These are phyloP conservation scores for Teleogryllus occipitalis DNA, from an alignment of 1,140 invertebrate species.

Conservation along the genomic window DNA sequence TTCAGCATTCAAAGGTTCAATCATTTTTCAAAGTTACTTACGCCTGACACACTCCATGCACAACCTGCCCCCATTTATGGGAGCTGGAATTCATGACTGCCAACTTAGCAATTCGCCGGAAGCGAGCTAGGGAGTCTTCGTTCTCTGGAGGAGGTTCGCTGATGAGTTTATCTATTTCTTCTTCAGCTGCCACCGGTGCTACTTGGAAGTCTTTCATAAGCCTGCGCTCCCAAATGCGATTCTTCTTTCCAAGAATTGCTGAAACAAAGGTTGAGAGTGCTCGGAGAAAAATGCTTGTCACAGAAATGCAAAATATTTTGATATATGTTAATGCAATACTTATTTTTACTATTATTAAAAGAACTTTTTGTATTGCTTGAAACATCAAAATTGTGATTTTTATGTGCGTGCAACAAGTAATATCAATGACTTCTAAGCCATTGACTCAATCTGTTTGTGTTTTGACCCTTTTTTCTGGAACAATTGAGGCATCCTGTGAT, in stretches of 20 bases:
- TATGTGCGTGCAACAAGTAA: too few species aligned
- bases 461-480: too few species aligned
- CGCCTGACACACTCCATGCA: constrained; percentile 48
- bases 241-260: constrained; percentile 61
- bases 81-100: constrained; percentile 55
- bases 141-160: constrained; percentile 42
- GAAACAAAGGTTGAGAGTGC: constrained; percentile 17
- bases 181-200: constrained; percentile 51
- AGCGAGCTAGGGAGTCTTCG: constrained; percentile 56
- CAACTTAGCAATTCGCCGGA: constrained; percentile 61
- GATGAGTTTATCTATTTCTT: constrained; percentile 33
- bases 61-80: constrained; percentile 61
- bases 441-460: too few species aligned
- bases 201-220: constrained; percentile 83
- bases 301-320: too few species aligned
- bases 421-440: too few species aligned
- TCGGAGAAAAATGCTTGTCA: too few species aligned
- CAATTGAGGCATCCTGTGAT: too few species aligned
- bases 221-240: constrained; percentile 70
- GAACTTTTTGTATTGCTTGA: too few species aligned
- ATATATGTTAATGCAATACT: too few species aligned
- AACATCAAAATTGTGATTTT: too few species aligned
- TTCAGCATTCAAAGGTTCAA: too few species aligned
- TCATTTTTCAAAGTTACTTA: constrained; percentile 33
- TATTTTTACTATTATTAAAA: too few species aligned